These are phyloP conservation scores for Heliconius nattereri DNA, from an alignment of 1,140 invertebrate species.

Conservation along the genomic window DNA sequence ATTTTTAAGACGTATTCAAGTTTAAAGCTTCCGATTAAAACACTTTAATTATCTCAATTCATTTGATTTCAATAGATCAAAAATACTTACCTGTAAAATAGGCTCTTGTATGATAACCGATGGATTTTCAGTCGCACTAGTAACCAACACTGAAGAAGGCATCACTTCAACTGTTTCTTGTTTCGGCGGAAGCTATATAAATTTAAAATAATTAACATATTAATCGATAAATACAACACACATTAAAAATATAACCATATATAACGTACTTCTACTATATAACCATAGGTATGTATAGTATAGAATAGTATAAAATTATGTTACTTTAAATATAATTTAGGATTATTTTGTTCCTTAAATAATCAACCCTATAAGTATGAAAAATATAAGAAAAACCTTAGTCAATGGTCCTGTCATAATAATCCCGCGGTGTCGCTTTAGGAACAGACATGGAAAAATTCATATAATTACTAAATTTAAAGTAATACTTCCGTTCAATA, in stretches of 20 bases:
- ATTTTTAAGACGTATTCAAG: no score
- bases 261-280: no score
- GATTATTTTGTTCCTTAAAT: neutral
- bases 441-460: slow-evolving; percentile 65
- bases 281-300: no score
- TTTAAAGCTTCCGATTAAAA: neutral
- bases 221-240: neutral
- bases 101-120: slow-evolving; percentile 71
- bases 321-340: no score
- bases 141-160: slow-evolving; percentile 56
- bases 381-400: slow-evolving; percentile 37
- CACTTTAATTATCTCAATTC: neutral
- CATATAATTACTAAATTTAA: slow-evolving; percentile 35
- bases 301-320: no score
- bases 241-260: no score
- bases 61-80: neutral
- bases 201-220: neutral
- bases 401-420: slow-evolving; percentile 49
- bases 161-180: slow-evolving; percentile 60
- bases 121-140: slow-evolving; percentile 48
- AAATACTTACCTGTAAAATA: slow-evolving; percentile 55
- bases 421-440: slow-evolving; percentile 57
- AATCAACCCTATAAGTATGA: neutral
- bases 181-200: slow-evolving; percentile 55
- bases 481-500: slow-evolving; percentile 19